Evolutionary conservation across 2,888 invertebrate species (phyloP).

Genomic region (Cheilosia variabilis): DNA sequence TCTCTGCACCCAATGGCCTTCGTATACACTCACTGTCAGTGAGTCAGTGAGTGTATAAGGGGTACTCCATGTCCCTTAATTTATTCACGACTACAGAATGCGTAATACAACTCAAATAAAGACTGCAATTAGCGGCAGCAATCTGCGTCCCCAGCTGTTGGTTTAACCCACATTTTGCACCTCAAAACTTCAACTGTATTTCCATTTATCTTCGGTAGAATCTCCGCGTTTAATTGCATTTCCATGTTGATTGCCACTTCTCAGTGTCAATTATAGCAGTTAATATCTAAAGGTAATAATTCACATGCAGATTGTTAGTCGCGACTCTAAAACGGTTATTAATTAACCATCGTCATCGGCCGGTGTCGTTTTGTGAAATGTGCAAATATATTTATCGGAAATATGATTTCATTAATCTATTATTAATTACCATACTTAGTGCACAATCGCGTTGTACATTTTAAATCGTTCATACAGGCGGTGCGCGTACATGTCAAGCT

Average conservation of each 20-base stretch:
- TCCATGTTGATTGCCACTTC: conserved; percentile 69
- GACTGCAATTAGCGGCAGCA: conserved; percentile 30
- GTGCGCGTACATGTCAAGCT: conserved; percentile 27
- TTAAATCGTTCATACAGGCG: conserved; percentile 39
- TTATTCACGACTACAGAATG: conserved; percentile 2
- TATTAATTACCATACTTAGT: conserved; percentile 62
- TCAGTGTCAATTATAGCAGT: conserved; percentile 68
- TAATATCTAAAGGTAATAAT: conserved; percentile 46
- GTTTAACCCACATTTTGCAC: conserved; percentile 52
- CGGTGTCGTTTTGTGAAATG: conserved; percentile 18
- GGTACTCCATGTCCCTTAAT: background rate
- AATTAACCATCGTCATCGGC: conserved; percentile 33
- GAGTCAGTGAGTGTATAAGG: background rate
- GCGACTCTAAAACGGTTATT: conserved; percentile 21
- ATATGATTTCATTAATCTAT: conserved; percentile 70
- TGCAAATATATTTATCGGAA: conserved; percentile 46
- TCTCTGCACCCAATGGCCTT: too few relatives aligned
- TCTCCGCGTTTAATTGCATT: conserved; percentile 70
- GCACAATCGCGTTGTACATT: conserved; percentile 40
- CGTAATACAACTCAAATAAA: conserved; percentile 21
- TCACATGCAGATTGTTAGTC: conserved; percentile 42
- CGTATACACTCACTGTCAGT: too few relatives aligned
- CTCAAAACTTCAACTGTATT: conserved; percentile 1
- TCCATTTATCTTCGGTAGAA: conserved; percentile 28
- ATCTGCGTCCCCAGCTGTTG: conserved; percentile 17